Evolutionary conservation across 2,888 invertebrate species (phyloP).

Genomic region (Hypomecis punctinalis): DNA sequence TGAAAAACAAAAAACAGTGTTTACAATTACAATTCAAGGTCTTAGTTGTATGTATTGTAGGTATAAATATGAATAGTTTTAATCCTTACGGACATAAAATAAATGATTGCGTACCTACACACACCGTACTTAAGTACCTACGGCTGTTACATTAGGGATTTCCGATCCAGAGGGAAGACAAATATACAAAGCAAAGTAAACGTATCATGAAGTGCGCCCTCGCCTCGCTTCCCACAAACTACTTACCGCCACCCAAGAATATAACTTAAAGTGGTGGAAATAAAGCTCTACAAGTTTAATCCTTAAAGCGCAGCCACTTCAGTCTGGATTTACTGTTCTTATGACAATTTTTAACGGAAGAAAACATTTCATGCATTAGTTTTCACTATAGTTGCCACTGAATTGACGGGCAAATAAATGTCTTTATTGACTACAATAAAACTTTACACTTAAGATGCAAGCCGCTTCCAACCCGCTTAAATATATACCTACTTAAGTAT

Average conservation of each 20-base stretch:
- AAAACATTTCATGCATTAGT: conserved; percentile 20
- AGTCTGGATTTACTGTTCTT: conserved; percentile 32
- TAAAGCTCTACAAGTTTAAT: conserved; percentile 39
- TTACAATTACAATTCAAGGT: too few relatives aligned
- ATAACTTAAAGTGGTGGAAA: conserved; percentile 34
- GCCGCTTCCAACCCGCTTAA: too few relatives aligned
- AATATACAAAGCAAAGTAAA: not conserved
- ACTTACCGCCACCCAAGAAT: conserved; percentile 5
- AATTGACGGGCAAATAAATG: too few relatives aligned
- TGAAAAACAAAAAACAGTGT: too few relatives aligned
- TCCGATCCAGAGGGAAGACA: not conserved
- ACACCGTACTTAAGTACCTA: too few relatives aligned
- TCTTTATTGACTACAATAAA: too few relatives aligned
- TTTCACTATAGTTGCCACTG: not conserved
- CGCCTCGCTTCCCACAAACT: conserved; percentile 15
- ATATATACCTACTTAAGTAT: too few relatives aligned
- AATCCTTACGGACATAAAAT: too few relatives aligned
- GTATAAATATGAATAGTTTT: too few relatives aligned
- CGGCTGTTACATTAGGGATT: not conserved
- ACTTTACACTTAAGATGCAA: too few relatives aligned
- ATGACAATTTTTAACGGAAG: conserved; percentile 33
- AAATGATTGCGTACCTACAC: too few relatives aligned
- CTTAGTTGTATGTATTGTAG: too few relatives aligned
- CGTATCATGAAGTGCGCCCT: not conserved
- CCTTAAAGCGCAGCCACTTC: conserved; percentile 26